Conservation (phyloP, 2,888 invertebrate genomes). For the Rhogogaster chlorosoma region DNA sequence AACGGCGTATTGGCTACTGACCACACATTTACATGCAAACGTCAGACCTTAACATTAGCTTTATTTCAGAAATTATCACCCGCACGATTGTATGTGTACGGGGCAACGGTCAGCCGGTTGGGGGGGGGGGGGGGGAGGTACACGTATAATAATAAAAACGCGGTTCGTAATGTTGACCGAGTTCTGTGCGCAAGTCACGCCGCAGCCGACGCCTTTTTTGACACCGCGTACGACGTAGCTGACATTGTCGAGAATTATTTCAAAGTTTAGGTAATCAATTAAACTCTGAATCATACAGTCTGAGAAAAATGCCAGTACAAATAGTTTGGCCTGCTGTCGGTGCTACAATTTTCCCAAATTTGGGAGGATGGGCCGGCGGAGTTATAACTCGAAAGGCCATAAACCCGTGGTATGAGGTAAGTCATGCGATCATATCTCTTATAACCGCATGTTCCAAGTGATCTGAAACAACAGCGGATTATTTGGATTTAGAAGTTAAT, state of each 20-base stretch:
- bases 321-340: slow-evolving; percentile 73
- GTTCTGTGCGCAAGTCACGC: neutral
- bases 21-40: neutral
- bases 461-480: neutral
- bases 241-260: neutral
- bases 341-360: slow-evolving; percentile 83
- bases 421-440: slow-evolving; percentile 48
- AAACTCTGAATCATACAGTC: neutral
- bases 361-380: slow-evolving; percentile 86
- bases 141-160: neutral
- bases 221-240: neutral
- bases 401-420: slow-evolving; percentile 86
- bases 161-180: neutral
- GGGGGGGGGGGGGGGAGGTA: neutral
- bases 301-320: slow-evolving; percentile 61
- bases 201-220: neutral
- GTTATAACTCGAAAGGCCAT: slow-evolving; percentile 83
- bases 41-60: neutral
- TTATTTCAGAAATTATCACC: neutral
- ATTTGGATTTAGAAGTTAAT: neutral
- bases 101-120: neutral
- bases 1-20: neutral
- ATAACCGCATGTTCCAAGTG: neutral
- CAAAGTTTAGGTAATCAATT: neutral
- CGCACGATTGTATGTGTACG: neutral